Evolutionary conservation across 2,888 invertebrate species (phyloP).

Genomic region (Alloscopus bannaensis): DNA sequence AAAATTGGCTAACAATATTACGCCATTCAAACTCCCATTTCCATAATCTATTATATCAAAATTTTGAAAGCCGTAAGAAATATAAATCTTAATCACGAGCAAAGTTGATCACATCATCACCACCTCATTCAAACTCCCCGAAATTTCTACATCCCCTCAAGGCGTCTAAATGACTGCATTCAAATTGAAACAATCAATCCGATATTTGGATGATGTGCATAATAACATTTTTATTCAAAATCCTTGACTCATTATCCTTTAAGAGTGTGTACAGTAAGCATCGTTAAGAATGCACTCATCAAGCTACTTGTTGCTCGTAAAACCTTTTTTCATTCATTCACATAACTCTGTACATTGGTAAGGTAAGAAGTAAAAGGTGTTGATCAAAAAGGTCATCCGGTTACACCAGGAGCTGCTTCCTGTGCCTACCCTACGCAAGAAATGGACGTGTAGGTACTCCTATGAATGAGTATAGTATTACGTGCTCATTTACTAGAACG

Average conservation of each 20-base stretch:
- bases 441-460: no score
- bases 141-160: neutral
- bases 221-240: neutral
- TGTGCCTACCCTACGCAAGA: constrained; percentile 39
- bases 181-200: neutral
- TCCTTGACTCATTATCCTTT: neutral
- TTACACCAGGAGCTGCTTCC: constrained; percentile 59
- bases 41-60: neutral
- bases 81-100: constrained; percentile 1
- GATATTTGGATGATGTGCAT: neutral
- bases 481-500: constrained; percentile 49
- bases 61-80: neutral
- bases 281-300: neutral
- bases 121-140: neutral
- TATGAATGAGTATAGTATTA: constrained; percentile 2
- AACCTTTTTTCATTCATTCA: constrained; percentile 53
- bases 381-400: constrained; percentile 64
- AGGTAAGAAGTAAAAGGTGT: constrained; percentile 57
- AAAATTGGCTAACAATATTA: neutral
- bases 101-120: constrained; percentile 8
- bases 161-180: neutral
- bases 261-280: neutral
- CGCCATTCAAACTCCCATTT: neutral
- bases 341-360: constrained; percentile 7
- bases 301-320: constrained; percentile 14